Percentiles rank a stretch among this genome's conserved stretches.
Evolutionary conservation across 2,888 invertebrate genomes (phyloP).

Genomic region (Dyspetes luteomarginatus): DNA sequence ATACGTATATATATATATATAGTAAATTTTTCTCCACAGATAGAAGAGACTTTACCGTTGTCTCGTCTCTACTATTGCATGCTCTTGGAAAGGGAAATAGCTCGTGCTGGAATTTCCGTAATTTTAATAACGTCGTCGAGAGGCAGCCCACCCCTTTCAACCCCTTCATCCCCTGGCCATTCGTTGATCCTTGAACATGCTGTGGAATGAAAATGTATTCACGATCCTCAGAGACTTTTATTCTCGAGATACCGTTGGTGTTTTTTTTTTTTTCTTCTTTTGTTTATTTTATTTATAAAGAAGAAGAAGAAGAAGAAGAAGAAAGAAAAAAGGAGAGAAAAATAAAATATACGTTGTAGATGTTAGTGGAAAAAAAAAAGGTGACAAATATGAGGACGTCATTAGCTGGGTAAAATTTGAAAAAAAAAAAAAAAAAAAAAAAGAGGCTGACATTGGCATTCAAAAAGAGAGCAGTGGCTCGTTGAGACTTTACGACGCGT

Average conservation of each 20-base stretch:
- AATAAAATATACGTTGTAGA: not conserved
- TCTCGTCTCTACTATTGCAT: not conserved
- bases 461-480: no score
- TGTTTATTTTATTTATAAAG: no score
- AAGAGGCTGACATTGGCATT: no score
- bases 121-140: slow-evolving; percentile 60
- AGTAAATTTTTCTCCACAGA: not conserved
- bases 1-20: not conserved
- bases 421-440: no score
- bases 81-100: not conserved
- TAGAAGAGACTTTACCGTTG: not conserved
- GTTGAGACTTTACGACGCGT: no score
- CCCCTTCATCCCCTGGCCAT: not conserved
- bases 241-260: slow-evolving; percentile 20
- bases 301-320: not conserved
- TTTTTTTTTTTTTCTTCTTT: no score
- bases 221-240: slow-evolving; percentile 37
- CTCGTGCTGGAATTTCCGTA: slow-evolving; percentile 58
- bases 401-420: no score
- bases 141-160: not conserved
- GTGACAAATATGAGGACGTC: no score
- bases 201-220: slow-evolving; percentile 49
- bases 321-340: not conserved
- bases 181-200: slow-evolving; percentile 26
- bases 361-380: no score